phyloP scores from a whole-genome alignment of 2,888 invertebrate species.

The Auanema sp. region DNA sequence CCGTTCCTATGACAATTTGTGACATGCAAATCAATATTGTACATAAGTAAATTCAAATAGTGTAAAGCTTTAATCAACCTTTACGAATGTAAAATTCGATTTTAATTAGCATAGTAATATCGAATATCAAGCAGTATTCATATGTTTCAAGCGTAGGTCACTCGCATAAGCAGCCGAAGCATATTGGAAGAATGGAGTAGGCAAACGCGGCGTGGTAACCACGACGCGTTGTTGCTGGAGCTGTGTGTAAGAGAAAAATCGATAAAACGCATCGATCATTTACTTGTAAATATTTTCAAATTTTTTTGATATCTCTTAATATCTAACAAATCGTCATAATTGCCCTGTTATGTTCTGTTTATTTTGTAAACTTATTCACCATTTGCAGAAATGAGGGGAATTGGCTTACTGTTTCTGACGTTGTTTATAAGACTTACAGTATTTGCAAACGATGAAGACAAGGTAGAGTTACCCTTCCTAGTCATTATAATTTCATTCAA shows the following conservation, averaged over 20 bases:
- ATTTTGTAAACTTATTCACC: neutral
- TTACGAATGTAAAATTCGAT: too few relatives aligned
- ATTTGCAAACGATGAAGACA: constrained; percentile 6
- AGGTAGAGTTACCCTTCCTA: neutral
- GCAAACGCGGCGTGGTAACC: too few relatives aligned
- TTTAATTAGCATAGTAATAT: too few relatives aligned
- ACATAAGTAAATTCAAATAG: too few relatives aligned
- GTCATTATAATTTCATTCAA: neutral
- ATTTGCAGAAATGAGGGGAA: neutral
- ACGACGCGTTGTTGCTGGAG: too few relatives aligned
- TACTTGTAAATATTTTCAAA: neutral
- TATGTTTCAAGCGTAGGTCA: too few relatives aligned
- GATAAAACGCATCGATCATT: constrained; percentile 12
- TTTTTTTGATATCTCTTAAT: neutral
- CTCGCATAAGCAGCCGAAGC: too few relatives aligned
- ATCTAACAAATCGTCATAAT: neutral
- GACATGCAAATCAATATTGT: too few relatives aligned
- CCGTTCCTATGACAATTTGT: too few relatives aligned
- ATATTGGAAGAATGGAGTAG: too few relatives aligned
- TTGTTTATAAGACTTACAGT: neutral
- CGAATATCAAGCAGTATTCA: too few relatives aligned
- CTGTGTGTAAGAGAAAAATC: constrained; percentile 13
- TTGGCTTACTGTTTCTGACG: neutral
- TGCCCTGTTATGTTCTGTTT: neutral
- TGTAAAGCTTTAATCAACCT: too few relatives aligned